Base-by-base conservation (phyloP, 1,140 invertebrate genomes). In the Tetramorium alpestre region DNA sequence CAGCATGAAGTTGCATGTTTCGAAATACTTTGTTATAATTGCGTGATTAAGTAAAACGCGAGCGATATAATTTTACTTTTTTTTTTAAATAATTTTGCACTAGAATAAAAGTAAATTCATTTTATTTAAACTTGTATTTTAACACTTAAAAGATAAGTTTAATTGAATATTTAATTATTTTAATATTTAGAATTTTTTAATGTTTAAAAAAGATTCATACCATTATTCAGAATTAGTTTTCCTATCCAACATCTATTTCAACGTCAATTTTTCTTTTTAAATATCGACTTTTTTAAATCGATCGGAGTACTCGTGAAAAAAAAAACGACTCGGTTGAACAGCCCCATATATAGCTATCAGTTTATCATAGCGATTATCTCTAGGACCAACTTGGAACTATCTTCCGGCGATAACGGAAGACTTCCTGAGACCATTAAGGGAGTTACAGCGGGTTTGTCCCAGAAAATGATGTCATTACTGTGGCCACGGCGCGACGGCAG, bases 391-490 rank as follows among this genome's bases (percentile, higher is more conserved):
- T 87, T 77, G 41, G 64, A 73, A 87, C 76, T 84, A 77, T 80
- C 77, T 85, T 90, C 88, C 88, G 80, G 60, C 49, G 88, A 87
- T 90, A 90, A 90, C 78, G 80, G 62, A 64, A 49, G 60, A 87
- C 78, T 90, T 90, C 89, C 89, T 69, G 67, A 33, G 41, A 33
- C 49, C 28, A 89, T 90, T 90, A 90, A 80, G 81, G 73, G 64
- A 73, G 86, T 89, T 56, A 73, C 38, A 58, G 18, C 13, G 56
- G 54, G 47, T 70, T 64, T 85, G 75, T 75, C 86, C 82, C 41
- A 84, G 87, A 88, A 91, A 91, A 92, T 89, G 77, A 85, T 78
- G 56, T 69, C 86, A 77, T 87, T 84, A 91, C 64, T 44, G 70
- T 25, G 85, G 10, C 28, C 78, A 38, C 44, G 49, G 49, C 38